Base-by-base conservation (phyloP, 2,888 invertebrate genomes). In the Amiota minor region DNA sequence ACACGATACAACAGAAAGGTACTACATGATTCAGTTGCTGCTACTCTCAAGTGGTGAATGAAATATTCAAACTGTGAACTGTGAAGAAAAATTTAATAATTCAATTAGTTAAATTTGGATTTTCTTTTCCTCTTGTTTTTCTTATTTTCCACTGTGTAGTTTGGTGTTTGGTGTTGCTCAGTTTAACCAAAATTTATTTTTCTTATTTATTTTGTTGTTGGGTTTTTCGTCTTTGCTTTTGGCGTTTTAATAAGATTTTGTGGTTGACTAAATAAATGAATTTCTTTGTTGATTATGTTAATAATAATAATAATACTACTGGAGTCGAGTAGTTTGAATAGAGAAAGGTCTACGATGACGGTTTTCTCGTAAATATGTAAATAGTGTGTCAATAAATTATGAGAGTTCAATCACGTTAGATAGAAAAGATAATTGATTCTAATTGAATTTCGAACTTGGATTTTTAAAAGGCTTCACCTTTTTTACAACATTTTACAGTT, bases 251-350 rank as follows among this genome's bases (percentile, higher is more conserved):
- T 72, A 76, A 56, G 71, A 72, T 70, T 73, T 56, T 72, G 75
- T 72, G 75, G 79, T 59, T 72, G 61, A 78, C 70, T 72, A 74
- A 76, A 76, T 72, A 68, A 70, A 72, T 72, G 68, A 74, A 73
- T 76, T 61, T 70, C 55, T 61, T 62, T 62, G 53, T 75, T 55
- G 78, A 78, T 78, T 76, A 78, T 78, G 78, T 74, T 78, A 78
- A 78, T 78, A 75, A 67, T 35, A 35, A 35, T 35, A 3, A 50
- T 64, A 75, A 67, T 35, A 35, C 2, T 35, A 3, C 46, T 64
- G 64, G 70, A 77, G 77, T 78, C 76, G 47, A 69, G 55, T n/a
- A 50, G 55, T 9, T 69, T 50, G 55, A 53, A 35, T 35, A 8
- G 6, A 35, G 35, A 35, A 35, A 35, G 4, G 6, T 35, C 35